Percentiles rank a stretch among this genome's conserved stretches.
Evolutionary conservation across 1,140 invertebrate genomes (phyloP).

Genomic region (Drosophila littoralis): DNA sequence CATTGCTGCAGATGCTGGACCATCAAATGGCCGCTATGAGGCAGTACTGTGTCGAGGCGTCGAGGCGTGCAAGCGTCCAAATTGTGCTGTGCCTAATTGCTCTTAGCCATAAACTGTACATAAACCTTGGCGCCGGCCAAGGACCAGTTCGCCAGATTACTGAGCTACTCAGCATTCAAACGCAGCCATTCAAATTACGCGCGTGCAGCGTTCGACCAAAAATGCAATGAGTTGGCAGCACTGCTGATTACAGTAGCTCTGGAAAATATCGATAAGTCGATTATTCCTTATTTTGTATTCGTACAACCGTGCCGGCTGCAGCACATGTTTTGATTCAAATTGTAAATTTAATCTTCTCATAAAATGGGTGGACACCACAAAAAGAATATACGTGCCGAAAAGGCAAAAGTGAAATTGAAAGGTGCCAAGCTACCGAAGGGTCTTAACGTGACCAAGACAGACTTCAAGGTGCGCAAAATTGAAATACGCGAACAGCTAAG

Average conservation of each 20-base stretch:
- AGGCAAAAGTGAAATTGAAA: constrained; percentile 91
- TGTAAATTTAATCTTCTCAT: not conserved
- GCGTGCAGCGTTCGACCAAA: not conserved
- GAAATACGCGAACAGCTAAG: constrained; percentile 91
- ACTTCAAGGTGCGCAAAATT: constrained; percentile 95
- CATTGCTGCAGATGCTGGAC: too few species aligned
- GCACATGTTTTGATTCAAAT: constrained; percentile 47
- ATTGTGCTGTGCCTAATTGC: too few species aligned
- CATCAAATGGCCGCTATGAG: too few species aligned
- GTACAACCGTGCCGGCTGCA: not conserved
- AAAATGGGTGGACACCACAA: constrained; percentile 86
- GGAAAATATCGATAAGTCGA: constrained; percentile 14
- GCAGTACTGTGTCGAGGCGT: too few species aligned
- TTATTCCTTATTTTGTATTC: not conserved
- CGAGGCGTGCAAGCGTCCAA: too few species aligned
- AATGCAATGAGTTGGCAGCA: not conserved
- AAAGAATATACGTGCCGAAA: constrained; percentile 90
- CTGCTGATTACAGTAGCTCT: not conserved
- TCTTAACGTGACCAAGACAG: constrained; percentile 93
- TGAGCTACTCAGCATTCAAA: not conserved
- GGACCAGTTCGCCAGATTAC: not conserved
- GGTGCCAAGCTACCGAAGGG: constrained; percentile 90
- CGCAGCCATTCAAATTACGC: not conserved
- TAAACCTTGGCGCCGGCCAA: too few species aligned
- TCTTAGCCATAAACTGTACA: not conserved